Evolutionary conservation across 53 echinoderm and acorn worm species (phyloP), one percentile per base, ranked within the genome.

Genomic region (Arbacia lixula): DNA sequence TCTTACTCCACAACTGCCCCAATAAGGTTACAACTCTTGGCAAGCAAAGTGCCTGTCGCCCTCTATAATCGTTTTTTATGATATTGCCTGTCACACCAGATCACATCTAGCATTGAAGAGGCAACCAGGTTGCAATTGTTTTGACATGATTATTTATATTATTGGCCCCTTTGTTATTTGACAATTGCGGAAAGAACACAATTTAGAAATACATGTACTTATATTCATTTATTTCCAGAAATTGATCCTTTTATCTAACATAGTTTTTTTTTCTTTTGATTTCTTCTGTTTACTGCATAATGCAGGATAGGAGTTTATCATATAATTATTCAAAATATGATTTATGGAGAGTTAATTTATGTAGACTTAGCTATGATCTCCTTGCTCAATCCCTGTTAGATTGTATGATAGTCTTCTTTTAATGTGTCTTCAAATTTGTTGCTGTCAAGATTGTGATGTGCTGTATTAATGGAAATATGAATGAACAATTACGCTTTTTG

Each of bases 331-430:
- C 28, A 27, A 25, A 16, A 42, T 69, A 9, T 43, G 40, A 4
- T 69, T 39, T 69, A 43, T 46, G 46, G 69, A 69, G 69, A 69
- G 69, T 69, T 69, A 69, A 42, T 69, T 69, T 69, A 39, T 69
- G 43, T 43, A 69, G 66, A 66, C 8, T 69, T n/a, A n/a, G n/a
- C n/a, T n/a, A n/a, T n/a, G n/a, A n/a, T n/a, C n/a, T n/a, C n/a
- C n/a, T n/a, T n/a, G n/a, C n/a, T n/a, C n/a, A n/a, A n/a, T n/a
- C n/a, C n/a, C n/a, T n/a, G n/a, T n/a, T n/a, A n/a, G n/a, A n/a
- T 6, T 46, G 46, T 46, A 14, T 46, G 46, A 10, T 14, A 10
- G 46, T 46, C 8, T 46, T 6, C 14, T 6, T 46, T 6, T 46
- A 14, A 14, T 46, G 6, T 46, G n/a, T n/a, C n/a, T n/a, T n/a